These are phyloP conservation scores for Philaethria dido DNA, from an alignment of 2,888 invertebrate genomes.

Conservation along the genomic window DNA sequence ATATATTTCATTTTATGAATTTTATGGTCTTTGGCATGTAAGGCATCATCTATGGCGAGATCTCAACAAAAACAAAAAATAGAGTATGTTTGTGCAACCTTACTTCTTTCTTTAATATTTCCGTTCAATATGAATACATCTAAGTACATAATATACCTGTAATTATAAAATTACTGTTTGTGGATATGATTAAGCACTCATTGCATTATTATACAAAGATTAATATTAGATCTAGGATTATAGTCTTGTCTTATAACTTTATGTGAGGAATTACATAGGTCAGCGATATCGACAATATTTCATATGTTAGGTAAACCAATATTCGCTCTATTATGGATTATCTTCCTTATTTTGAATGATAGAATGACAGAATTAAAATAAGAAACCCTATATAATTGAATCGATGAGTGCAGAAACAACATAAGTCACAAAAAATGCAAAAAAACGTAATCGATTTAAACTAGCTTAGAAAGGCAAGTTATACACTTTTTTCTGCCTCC, in stretches of 20 bases:
- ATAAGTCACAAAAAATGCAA: too few relatives aligned
- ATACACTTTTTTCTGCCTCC: too few relatives aligned
- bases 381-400: not conserved
- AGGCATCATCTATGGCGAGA: not conserved
- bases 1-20: not conserved
- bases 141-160: too few relatives aligned
- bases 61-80: not conserved
- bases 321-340: not conserved
- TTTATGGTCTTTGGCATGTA: not conserved
- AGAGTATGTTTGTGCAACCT: not conserved
- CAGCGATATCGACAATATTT: not conserved
- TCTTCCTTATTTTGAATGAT: not conserved
- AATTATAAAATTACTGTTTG: too few relatives aligned
- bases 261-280: not conserved
- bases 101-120: not conserved
- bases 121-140: too few relatives aligned
- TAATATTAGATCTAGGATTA: not conserved
- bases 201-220: too few relatives aligned
- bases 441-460: too few relatives aligned
- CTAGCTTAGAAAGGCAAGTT: too few relatives aligned
- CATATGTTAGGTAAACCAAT: not conserved
- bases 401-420: too few relatives aligned
- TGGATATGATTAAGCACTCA: not conserved
- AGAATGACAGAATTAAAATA: too few relatives aligned
- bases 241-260: too few relatives aligned